Percentiles rank a stretch among this genome's conserved stretches.
Evolutionary conservation across 2,113 vertebrate genomes (phyloP).

Genomic region (Dicaeum eximium): DNA sequence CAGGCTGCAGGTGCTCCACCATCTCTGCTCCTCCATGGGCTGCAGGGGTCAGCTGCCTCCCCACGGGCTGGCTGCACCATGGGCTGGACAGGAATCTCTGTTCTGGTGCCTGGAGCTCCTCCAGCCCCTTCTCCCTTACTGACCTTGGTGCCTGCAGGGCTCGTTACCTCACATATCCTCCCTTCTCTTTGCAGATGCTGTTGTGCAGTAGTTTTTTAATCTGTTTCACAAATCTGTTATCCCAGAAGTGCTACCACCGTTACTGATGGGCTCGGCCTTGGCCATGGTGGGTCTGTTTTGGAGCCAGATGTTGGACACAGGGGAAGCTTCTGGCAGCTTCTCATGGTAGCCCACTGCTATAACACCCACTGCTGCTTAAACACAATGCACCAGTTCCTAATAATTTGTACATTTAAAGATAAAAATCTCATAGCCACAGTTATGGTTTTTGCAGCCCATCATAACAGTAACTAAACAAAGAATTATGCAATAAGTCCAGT

Average conservation of each 20-base stretch:
- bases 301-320: accelerated
- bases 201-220: background rate
- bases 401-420: background rate
- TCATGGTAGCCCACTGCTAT: background rate
- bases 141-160: background rate
- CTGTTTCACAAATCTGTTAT: background rate
- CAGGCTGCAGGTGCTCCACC: background rate
- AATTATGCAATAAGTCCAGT: background rate
- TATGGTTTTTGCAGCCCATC: accelerated
- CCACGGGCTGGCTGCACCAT: accelerated
- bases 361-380: background rate
- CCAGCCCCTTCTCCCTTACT: background rate
- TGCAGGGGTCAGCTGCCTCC: background rate
- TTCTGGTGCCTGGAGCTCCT: accelerated
- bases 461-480: background rate
- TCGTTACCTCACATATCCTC: background rate
- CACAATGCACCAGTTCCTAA: background rate
- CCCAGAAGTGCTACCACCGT: accelerated
- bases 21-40: background rate
- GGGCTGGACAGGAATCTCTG: background rate
- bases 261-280: accelerated
- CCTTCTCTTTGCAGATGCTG: background rate
- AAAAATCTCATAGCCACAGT: background rate
- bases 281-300: accelerated
- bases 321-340: background rate